phyloP scores from a whole-genome alignment of 2,113 vertebrate species.

The Marmota flaviventris region DNA sequence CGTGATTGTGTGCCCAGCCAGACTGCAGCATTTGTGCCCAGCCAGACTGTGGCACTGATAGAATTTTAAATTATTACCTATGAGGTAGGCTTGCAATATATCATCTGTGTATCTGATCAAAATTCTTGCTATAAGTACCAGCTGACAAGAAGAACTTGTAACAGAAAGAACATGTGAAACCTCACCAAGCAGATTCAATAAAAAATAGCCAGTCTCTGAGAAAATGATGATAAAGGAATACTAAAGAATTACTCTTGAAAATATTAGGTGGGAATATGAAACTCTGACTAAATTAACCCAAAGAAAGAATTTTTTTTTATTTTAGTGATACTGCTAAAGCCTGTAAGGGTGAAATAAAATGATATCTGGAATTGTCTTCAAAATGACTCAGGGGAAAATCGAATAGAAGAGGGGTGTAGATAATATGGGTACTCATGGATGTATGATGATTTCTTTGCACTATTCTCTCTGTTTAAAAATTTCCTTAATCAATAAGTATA shows the following conservation, averaged over 20 bases:
- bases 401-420: not conserved
- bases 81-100: not conserved
- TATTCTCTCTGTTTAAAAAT: not conserved
- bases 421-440: not conserved
- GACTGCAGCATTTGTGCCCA: no score
- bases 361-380: not conserved
- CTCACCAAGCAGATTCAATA: not conserved
- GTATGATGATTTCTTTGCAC: not conserved
- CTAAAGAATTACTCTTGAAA: not conserved
- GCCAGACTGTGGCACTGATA: no score
- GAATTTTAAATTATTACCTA: not conserved
- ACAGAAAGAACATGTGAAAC: not conserved
- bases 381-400: not conserved
- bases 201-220: not conserved
- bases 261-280: not conserved
- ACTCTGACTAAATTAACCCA: not conserved
- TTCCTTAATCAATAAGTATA: not conserved
- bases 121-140: not conserved
- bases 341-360: not conserved
- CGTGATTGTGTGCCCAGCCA: no score
- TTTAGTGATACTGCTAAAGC: not conserved
- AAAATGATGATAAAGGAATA: not conserved
- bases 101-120: not conserved
- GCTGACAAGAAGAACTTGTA: not conserved
- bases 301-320: not conserved